Conservation (phyloP, 1,140 invertebrate genomes). For the Eulimnadia texana region DNA sequence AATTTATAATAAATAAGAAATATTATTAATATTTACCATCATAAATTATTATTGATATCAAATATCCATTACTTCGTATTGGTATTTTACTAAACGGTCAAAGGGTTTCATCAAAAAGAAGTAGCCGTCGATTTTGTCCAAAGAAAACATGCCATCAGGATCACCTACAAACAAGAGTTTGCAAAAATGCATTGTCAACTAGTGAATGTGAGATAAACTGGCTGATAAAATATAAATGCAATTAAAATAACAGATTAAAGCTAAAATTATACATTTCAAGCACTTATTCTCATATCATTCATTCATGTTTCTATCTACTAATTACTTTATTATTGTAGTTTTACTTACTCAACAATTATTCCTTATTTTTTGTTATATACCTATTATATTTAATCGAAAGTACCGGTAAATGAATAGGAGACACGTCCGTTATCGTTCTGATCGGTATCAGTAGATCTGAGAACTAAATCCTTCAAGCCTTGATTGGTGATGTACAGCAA, state of each 20-base stretch:
- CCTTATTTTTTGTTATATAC: no score
- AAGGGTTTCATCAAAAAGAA: neutral
- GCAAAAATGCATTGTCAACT: no score
- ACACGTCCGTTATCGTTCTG: neutral
- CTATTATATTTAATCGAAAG: neutral
- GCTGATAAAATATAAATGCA: no score
- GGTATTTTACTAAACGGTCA: neutral
- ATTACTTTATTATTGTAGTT: no score
- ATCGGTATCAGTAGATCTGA: neutral
- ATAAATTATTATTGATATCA: neutral
- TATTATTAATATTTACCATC: neutral
- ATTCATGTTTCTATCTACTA: no score
- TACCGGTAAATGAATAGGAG: neutral
- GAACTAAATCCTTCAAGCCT: neutral
- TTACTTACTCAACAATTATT: no score
- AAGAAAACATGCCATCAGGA: neutral
- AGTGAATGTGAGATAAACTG: no score
- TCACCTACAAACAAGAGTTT: no score
- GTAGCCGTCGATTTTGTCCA: neutral
- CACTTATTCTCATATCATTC: no score
- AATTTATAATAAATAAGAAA: neutral
- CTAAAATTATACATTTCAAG: no score
- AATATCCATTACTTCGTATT: neutral
- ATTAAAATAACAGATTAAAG: no score
- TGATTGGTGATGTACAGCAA: neutral